Base-by-base conservation (phyloP, 2,888 invertebrate species). In the Drosophila mulleri region DNA sequence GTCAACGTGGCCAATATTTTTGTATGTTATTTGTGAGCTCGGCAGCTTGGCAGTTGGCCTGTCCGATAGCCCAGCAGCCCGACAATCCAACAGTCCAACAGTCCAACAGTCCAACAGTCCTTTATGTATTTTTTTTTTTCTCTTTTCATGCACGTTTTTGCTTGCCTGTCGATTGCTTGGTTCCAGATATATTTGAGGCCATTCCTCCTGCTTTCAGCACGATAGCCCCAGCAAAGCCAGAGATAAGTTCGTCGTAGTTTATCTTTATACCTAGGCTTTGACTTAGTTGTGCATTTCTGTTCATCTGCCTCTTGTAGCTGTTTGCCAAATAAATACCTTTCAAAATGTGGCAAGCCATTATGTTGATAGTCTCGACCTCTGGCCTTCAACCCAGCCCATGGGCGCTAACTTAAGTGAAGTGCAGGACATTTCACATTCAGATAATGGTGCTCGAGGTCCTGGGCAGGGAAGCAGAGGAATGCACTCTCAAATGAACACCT, bases 1-100 rank as follows among this genome's bases (percentile, higher is more conserved):
- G 84, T 88, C 84, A 84, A 83, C 88, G 87, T 85, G 83, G 67
- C 67, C 82, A 82, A 80, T 82, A 83, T 71, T 88, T 88, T 80
- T 71, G 82, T 82, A 82, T 82, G 88, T 82, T 47, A 74, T 75
- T 63, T 66, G 50, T 59, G 50, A 62, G 78, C 62, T 73, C 57
- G 44, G 58, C 47, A n/a, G 47, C 9, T 5, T 16, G 20, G 11
- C 54, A 59, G 18, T 12, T 12, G 12, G 18, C 16, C 32, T 8
- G 32, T 9, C n/a, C 18, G 47, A 0, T 11, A 11, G 18, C 6
- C 18, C 18, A 12, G 0, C n/a, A 11, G 18, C 6, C 18, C 18
- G 18, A 16, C 32, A 9, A 8, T 9, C n/a, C 18, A 29, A n/a
- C n/a, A 14, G 45, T 12, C 7, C 18, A 35, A 6, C 32, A n/a